Percentiles rank a stretch among this genome's conserved stretches.
Evolutionary conservation across 1,140 invertebrate species (phyloP).

Genomic region (Tetragnatha versicolor): DNA sequence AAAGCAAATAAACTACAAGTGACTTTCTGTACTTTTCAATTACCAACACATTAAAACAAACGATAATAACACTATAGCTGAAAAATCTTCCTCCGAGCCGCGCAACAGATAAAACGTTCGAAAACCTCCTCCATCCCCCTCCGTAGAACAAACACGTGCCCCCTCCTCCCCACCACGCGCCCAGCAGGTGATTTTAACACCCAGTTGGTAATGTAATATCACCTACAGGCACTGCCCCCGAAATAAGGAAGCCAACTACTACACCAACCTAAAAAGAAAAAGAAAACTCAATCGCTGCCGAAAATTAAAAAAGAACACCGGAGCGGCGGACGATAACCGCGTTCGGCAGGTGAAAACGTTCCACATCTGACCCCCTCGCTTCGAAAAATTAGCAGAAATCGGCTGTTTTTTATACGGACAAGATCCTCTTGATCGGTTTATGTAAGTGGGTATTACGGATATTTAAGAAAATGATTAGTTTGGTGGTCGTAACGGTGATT

Average conservation of each 20-base stretch:
- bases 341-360: slow-evolving; percentile 33
- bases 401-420: too few relatives aligned
- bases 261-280: slow-evolving; percentile 1
- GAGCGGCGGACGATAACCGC: background rate
- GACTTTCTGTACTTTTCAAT: too few relatives aligned
- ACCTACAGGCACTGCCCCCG: background rate
- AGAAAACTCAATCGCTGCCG: background rate
- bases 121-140: background rate
- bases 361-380: slow-evolving; percentile 28
- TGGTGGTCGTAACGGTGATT: too few relatives aligned
- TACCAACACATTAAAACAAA: too few relatives aligned
- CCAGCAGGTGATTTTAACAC: slow-evolving; percentile 38
- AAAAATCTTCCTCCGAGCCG: too few relatives aligned
- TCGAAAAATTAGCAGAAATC: too few relatives aligned
- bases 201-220: slow-evolving; percentile 15
- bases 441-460: too few relatives aligned
- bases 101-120: too few relatives aligned
- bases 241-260: slow-evolving; percentile 8
- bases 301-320: background rate
- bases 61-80: too few relatives aligned
- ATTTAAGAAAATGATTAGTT: too few relatives aligned
- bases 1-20: too few relatives aligned
- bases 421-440: too few relatives aligned
- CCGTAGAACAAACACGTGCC: slow-evolving; percentile 16
- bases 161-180: background rate